Evolutionary conservation across 92 coral and sea anemone species (phyloP), one percentile per base, ranked within the genome.

Genomic region (Bergia sp.): DNA sequence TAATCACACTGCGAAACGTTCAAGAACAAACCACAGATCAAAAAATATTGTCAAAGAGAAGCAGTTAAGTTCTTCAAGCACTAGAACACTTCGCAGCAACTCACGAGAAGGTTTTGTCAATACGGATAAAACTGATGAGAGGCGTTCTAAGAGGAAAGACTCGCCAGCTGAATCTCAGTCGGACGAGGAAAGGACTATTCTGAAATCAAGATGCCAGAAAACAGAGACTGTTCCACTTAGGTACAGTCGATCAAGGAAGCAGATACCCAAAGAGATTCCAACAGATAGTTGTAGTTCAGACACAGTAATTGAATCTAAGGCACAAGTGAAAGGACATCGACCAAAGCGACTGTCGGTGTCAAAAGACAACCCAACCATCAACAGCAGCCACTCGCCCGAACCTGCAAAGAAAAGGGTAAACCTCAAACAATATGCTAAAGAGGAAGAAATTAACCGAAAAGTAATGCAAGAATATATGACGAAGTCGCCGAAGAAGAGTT

Each of bases 401-500:
- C 40, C 6, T 10, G 36, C 45, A 21, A 44, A 41, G 41, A 83
- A 43, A 20, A 67, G 2, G 11, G 41, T 5, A 3, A 44, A 21
- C 40, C 41, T n/a, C 23, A 12, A 67, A 49, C 67, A 66, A 45
- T 37, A 23, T 8, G n/a, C 13, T 66, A n/a, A 10, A 10, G 61
- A 83, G 13, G 45, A 10, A 15, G 29, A 67, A 13, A 2, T 42
- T n/a, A 83, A 2, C 61, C 40, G 29, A 45, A 39, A n/a, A 2
- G 37, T 8, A 83, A 15, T 69, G 13, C 41, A 43, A n/a, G 61
- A n/a, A 9, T n/a, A 66, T 66, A 5, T 15, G 40, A 18, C 50
- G n/a, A 47, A 45, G 11, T 83, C 78, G 21, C 78, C 65, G n/a
- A 83, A 44, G 65, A 83, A 67, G 16, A 80, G 69, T 80, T 37